A percentile compares a stretch with the other conserved stretches of the same genome.
phyloP scores from a whole-genome alignment of 2,113 vertebrate genomes.

The Gasterosteus aculeatus region DNA sequence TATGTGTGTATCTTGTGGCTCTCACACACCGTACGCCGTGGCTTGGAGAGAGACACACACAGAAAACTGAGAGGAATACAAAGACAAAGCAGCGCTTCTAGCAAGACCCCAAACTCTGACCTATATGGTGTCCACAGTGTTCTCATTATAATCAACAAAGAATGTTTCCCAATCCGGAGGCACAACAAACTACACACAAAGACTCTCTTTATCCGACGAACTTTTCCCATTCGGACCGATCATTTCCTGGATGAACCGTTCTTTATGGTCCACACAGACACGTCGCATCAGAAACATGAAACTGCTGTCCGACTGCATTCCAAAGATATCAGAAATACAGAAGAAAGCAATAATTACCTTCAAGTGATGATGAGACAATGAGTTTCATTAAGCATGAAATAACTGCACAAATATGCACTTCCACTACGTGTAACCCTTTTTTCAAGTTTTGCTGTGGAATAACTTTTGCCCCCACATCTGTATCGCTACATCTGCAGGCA shows the following conservation, averaged over 20 bases:
- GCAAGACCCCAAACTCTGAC: constrained; percentile 41
- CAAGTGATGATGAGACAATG: constrained; percentile 1
- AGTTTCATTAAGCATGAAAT: constrained; percentile 17
- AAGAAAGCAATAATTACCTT: constrained; percentile 18
- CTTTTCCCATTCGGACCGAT: constrained; percentile 10
- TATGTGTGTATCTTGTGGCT: constrained; percentile 32
- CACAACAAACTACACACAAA: constrained; percentile 25
- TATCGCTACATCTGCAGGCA: constrained; percentile 33
- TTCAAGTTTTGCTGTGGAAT: constrained; percentile 31
- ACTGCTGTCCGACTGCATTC: constrained; percentile 4
- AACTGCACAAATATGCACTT: constrained; percentile 32
- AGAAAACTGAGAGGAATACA: constrained; percentile 16
- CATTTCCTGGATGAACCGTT: not conserved
- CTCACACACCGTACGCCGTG: constrained; percentile 17
- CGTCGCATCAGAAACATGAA: constrained; percentile 24
- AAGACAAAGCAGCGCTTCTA: constrained; percentile 31
- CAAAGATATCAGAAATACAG: constrained; percentile 12
- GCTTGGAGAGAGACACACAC: constrained; percentile 1
- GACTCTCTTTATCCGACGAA: constrained; percentile 4
- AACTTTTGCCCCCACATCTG: constrained; percentile 38
- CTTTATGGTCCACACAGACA: not conserved
- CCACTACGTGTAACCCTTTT: constrained; percentile 45
- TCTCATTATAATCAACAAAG: constrained; percentile 54
- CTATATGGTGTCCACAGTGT: constrained; percentile 18
- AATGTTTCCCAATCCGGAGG: constrained; percentile 36